These are phyloP conservation scores for Anabas testudineus DNA, from an alignment of 2,797 vertebrate species.

Conservation along the genomic window DNA sequence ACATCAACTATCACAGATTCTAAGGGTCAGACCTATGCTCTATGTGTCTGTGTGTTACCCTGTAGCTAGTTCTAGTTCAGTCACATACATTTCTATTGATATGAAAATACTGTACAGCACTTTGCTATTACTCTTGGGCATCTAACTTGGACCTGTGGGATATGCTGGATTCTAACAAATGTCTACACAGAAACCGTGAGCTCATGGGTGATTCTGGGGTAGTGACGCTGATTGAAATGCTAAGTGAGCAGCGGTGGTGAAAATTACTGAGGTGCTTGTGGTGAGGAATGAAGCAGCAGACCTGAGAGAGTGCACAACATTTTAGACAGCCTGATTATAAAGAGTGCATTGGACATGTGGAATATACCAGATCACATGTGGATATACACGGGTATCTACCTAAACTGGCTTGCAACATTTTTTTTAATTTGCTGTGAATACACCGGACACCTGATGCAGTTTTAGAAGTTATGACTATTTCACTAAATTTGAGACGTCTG, in stretches of 20 bases:
- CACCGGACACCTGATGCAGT: not conserved
- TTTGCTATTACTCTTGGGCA: not conserved
- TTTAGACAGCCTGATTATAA: not conserved
- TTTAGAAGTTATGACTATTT: not conserved
- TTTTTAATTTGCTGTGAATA: not conserved
- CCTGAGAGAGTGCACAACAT: not conserved
- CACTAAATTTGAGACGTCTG: not conserved
- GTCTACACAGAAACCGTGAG: not conserved
- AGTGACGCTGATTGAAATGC: conserved; percentile 18
- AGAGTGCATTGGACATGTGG: not conserved
- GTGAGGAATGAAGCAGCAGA: not conserved
- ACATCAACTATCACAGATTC: too few species aligned
- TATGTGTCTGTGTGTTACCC: not conserved
- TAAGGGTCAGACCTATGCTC: too few species aligned
- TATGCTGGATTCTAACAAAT: not conserved
- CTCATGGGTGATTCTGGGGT: not conserved
- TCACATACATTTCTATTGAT: not conserved
- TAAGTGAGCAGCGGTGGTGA: conserved; percentile 10
- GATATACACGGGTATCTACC: not conserved
- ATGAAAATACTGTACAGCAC: not conserved
- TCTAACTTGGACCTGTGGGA: not conserved
- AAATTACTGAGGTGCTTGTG: conserved; percentile 18
- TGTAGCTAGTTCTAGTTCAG: not conserved
- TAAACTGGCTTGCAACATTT: not conserved
- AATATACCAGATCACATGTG: not conserved